Base-by-base conservation (phyloP, 2,113 vertebrate species). In the Noctilio leporinus region DNA sequence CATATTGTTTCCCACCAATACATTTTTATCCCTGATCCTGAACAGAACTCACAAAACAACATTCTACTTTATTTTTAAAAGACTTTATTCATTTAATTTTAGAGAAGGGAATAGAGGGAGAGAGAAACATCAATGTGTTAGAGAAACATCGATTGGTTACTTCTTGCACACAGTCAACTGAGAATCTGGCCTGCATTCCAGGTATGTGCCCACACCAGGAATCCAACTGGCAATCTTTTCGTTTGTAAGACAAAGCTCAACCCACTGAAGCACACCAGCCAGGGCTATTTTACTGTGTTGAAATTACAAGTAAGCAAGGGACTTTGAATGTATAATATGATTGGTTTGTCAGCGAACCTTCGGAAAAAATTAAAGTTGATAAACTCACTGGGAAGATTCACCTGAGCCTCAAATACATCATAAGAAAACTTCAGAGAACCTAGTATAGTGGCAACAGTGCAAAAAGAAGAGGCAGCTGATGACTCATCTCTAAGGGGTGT, bases 41-140 rank as follows among this genome's bases (percentile, higher is more conserved):
- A 97, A 76, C 35, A 89, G 81, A 96, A 96, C 55, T 91, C 82
- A 47, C 43, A 97, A 86, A 97, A 26, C 78, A 87, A 95, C 96
- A 77, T 82, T 95, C 84, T 92, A 88, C 65, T 0, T 26, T 84
- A 77, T 94, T 96, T 96, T 94, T 62, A 14, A 62, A 62, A 30
- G 28, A 30, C 26, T 62, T 59, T 15, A 62, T 12, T 59, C 15
- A 62, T 62, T 62, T 14, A 62, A 12, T 5, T 62, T 30, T 30
- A 62, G 59, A 62, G 59, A 62, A 7, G 59, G 59, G 59, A 62
- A 10, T 26, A 12, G 12, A 62, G 24, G 24, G 24, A 15, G 28
- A 59, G 57, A 62, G 59, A 62, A 62, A 62, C 59, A 15, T 62
- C 28, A 30, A 5, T 14, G 59, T 30, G 28, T 28, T 30, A 62